Percentiles rank a stretch among this genome's conserved stretches.
Evolutionary conservation across 1,140 invertebrate genomes (phyloP).

Genomic region (Pseudomyrmex dendroicus): DNA sequence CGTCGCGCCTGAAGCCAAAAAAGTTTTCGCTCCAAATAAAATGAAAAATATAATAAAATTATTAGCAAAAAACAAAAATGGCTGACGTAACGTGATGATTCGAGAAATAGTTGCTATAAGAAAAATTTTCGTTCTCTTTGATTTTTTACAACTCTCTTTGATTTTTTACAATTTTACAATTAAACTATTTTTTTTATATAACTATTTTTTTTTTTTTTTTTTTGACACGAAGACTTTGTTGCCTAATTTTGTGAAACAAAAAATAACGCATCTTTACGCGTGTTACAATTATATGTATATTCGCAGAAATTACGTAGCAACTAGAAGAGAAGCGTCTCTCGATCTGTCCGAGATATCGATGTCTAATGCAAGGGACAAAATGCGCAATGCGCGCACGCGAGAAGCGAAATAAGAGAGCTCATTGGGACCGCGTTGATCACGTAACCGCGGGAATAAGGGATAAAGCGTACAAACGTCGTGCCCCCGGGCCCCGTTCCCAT

Average conservation of each 20-base stretch:
- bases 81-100: constrained; percentile 5
- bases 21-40: constrained; percentile 34
- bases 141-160: too few relatives aligned
- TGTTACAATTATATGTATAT: too few relatives aligned
- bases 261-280: too few relatives aligned
- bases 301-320: not conserved
- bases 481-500: constrained; percentile 85
- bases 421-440: constrained; percentile 77
- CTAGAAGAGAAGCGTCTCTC: constrained; percentile 11
- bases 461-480: constrained; percentile 83
- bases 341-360: not conserved
- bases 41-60: constrained; percentile 31
- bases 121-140: too few relatives aligned
- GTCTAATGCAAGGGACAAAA: constrained; percentile 49
- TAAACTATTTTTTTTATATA: too few relatives aligned
- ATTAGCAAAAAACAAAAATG: constrained; percentile 33
- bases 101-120: constrained; percentile 1
- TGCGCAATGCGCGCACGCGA: constrained; percentile 42
- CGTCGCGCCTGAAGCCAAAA: constrained; percentile 61
- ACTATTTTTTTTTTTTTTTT: too few relatives aligned
- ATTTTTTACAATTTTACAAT: too few relatives aligned
- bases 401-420: constrained; percentile 61
- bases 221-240: too few relatives aligned
- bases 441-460: constrained; percentile 83
- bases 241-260: too few relatives aligned